These are phyloP conservation scores for Monoplex corrugatus DNA, from an alignment of 2,888 invertebrate species.

Conservation along the genomic window DNA sequence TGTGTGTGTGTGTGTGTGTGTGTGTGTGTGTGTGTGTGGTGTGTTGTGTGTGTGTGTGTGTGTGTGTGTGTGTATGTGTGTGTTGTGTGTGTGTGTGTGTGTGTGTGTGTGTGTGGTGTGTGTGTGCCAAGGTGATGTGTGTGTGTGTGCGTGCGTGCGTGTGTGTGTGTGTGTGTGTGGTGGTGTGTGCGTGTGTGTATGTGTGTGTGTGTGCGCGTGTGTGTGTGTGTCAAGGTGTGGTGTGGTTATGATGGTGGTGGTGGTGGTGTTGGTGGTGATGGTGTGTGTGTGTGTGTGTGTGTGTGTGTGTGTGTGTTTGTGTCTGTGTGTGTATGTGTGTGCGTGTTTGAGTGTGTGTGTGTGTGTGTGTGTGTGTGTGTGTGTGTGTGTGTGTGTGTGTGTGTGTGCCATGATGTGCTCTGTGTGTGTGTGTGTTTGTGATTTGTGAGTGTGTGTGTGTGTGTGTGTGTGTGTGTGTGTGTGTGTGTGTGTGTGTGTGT, in stretches of 20 bases:
- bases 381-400: neutral
- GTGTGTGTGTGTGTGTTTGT: neutral
- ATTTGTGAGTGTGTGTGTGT: constrained; percentile 34
- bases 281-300: neutral
- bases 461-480: neutral
- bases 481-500: no score
- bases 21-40: constrained; percentile 13
- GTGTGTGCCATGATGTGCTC: neutral
- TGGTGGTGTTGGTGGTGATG: no score
- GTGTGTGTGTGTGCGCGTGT: constrained; percentile 17
- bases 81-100: constrained; percentile 13
- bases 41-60: no score
- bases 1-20: neutral
- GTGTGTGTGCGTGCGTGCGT: neutral
- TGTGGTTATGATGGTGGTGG: neutral
- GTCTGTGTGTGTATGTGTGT: neutral
- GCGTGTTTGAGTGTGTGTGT: neutral
- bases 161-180: neutral
- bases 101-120: constrained; percentile 13
- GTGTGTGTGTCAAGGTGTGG: neutral
- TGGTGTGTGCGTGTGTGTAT: neutral
- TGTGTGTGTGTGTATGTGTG: constrained; percentile 1
- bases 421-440: neutral
- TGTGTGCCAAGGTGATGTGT: neutral
- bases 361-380: neutral